Percentiles rank a stretch among this genome's conserved stretches.
phyloP scores from a whole-genome alignment of 2,797 vertebrate genomes.

The Lepilemur ruficaudatus region DNA sequence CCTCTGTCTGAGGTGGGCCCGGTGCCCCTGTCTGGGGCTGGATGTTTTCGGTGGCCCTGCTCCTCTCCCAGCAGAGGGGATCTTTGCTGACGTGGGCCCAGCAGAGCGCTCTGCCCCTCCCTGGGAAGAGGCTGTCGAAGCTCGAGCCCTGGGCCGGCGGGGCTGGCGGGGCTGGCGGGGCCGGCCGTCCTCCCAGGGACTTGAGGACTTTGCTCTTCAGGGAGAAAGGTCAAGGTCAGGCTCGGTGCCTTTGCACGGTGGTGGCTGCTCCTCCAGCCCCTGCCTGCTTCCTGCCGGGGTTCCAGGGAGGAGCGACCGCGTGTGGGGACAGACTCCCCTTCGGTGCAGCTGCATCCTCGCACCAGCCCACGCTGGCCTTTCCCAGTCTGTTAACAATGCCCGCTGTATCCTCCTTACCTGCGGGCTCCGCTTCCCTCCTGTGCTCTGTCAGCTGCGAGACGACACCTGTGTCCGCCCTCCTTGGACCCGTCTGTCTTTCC shows the following conservation, averaged over 20 bases:
- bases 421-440: neutral
- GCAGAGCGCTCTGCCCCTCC: neutral
- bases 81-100: neutral
- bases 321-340: neutral
- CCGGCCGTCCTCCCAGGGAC: neutral
- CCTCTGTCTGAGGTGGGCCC: neutral
- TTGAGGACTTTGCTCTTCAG: neutral
- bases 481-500: neutral
- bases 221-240: neutral
- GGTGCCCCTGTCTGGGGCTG: no score
- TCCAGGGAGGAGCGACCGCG: neutral
- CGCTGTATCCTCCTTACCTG: neutral
- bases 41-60: neutral
- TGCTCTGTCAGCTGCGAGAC: neutral
- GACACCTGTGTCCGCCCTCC: neutral
- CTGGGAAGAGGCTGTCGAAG: neutral
- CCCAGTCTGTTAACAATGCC: neutral
- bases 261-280: no score
- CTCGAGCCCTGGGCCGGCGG: no score
- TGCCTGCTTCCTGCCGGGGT: neutral
- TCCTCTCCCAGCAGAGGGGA: neutral
- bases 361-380: neutral
- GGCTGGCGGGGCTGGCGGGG: neutral
- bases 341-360: neutral
- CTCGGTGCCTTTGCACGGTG: fast-evolving